Evolutionary conservation across 92 coral and sea anemone species (phyloP), one percentile per base, ranked within the genome.

Genomic region (Zoanthus gigantus): DNA sequence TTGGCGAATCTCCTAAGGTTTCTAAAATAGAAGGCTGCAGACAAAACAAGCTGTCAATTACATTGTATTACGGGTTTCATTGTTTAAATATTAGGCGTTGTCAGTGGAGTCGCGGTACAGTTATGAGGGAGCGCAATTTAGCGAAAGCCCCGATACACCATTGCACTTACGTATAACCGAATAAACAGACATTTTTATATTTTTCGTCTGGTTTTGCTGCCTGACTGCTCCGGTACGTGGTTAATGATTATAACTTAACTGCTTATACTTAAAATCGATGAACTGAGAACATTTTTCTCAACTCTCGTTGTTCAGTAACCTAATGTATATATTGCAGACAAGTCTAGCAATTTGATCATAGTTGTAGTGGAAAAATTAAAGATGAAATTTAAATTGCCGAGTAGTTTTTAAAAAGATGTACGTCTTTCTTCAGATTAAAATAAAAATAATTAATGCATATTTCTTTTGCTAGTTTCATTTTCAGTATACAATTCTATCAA

Each of bases 1-100:
- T 80, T 81, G 85, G 85, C 85, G 75, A 66, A 11, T 81, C 77
- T 71, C 69, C 92, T 89, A 74, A 78, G 92, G 89, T 88, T 78
- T 85, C 92, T 88, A 91, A 78, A 91, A 88, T 88, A 91, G 89
- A 92, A 91, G 77, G 77, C 87, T 78, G 58, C 61, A 74, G 74
- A 67, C 89, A 88, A 84, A 91, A 88, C 90, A 91, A 88, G 77
- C 92, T 91, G 94, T 91, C 94, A 91, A 91, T 91, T 91, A 91
- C 94, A 91, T 88, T 91, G 83, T 88, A 84, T 88, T 88, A 88
- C 80, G 77, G 89, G 77, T 91, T 91, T 88, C 89, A 87, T 91
- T 91, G 93, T 91, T 72, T 68, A 82, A 57, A 54, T 42, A 14
- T 74, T 71, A 66, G 85, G 85, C 74, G 85, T 81, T 81, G 85